phyloP scores from a whole-genome alignment of 2,797 vertebrate genomes.

The Odontamblyopus lacepedii region DNA sequence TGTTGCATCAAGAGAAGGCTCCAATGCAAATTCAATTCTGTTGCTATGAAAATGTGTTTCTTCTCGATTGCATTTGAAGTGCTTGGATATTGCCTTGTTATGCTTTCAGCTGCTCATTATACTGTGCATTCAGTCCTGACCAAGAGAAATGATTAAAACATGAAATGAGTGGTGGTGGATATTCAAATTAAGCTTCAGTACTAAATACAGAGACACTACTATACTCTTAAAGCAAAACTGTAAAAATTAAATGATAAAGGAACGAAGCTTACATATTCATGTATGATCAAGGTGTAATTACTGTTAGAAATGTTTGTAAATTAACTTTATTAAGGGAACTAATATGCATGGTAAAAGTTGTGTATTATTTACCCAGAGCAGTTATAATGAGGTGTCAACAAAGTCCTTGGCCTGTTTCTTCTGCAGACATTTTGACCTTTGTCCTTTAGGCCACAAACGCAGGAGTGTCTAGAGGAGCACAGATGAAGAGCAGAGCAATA shows the following conservation, averaged over 20 bases:
- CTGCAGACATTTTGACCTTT: slow-evolving; percentile 50
- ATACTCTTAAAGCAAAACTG: slow-evolving; percentile 31
- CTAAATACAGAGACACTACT: slow-evolving; percentile 18
- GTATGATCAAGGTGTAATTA: slow-evolving; percentile 11
- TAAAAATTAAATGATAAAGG: slow-evolving; percentile 19
- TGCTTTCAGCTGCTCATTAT: slow-evolving; percentile 69
- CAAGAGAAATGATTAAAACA: slow-evolving; percentile 70
- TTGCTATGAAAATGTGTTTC: slow-evolving; percentile 52
- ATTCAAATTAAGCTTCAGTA: slow-evolving; percentile 48
- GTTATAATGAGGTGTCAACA: slow-evolving; percentile 60
- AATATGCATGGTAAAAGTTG: slow-evolving; percentile 18
- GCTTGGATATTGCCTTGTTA: slow-evolving; percentile 57
- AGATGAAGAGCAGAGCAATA: slow-evolving; percentile 19
- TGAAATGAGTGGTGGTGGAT: slow-evolving; percentile 55
- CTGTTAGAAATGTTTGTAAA: slow-evolving; percentile 11
- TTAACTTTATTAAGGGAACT: slow-evolving; percentile 13
- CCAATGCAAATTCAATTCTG: slow-evolving; percentile 57
- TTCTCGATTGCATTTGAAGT: slow-evolving; percentile 42
- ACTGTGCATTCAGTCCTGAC: slow-evolving; percentile 40
- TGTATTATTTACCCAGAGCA: slow-evolving; percentile 29
- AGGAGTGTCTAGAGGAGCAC: slow-evolving; percentile 7
- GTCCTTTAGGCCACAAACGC: slow-evolving; percentile 34
- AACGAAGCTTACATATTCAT: background rate
- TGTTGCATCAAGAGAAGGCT: slow-evolving; percentile 53
- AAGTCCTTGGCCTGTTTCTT: slow-evolving; percentile 43